phyloP scores from a whole-genome alignment of 2,113 vertebrate genomes.

The Megaleporinus macrocephalus region DNA sequence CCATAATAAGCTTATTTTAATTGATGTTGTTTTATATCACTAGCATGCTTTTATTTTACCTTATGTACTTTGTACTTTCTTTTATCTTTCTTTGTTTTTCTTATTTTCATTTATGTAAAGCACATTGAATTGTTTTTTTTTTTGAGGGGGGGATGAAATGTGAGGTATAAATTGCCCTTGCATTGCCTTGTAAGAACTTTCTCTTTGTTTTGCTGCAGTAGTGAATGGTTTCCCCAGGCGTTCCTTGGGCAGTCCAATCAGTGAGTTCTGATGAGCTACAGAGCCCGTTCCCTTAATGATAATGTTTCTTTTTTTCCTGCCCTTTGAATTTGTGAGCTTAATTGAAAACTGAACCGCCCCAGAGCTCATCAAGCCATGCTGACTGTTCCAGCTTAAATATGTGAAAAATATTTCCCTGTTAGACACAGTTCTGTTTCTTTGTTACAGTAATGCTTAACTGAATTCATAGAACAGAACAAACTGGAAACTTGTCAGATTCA shows the following conservation, averaged over 20 bases:
- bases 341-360: constrained; percentile 12
- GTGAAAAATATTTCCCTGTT: background rate
- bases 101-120: too few species aligned
- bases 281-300: constrained; percentile 1
- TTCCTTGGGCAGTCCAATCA: constrained; percentile 13
- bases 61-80: too few species aligned
- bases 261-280: background rate
- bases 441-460: background rate
- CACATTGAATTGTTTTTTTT: too few species aligned
- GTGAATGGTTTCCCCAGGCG: constrained; percentile 7
- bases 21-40: too few species aligned
- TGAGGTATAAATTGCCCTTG: too few species aligned
- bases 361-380: background rate
- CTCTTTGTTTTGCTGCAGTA: background rate
- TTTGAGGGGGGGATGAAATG: too few species aligned
- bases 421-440: background rate
- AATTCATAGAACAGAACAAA: background rate
- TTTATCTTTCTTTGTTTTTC: too few species aligned
- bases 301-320: background rate
- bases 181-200: background rate
- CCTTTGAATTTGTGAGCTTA: constrained; percentile 12
- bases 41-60: too few species aligned
- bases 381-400: background rate
- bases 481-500: background rate
- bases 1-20: too few species aligned